Evolutionary conservation across 2,113 vertebrate species (phyloP), one percentile per base, ranked within the genome.

Genomic region (Delphinus delphis): DNA sequence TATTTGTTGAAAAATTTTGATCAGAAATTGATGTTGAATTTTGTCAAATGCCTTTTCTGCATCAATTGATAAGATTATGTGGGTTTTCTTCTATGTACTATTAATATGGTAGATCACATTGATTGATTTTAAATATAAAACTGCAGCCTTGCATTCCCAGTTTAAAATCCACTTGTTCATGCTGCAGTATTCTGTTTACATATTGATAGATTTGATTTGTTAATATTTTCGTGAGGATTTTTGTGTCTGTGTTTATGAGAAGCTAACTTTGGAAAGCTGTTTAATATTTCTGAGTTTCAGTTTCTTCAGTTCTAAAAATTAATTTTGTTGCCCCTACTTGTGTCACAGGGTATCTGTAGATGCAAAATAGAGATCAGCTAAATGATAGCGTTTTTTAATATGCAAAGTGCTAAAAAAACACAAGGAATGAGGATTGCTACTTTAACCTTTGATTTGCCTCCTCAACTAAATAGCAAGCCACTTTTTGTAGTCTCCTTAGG

Each of bases 141-240:
- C 71, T 63, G 31, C 25, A 87, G 41, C 23, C 74, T 81, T 95
- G 31, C 18, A 81, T 36, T 74, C 26, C 44, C 31, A 74, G 44
- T 67, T 92, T 95, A 73, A 92, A 92, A 88, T 38, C 44, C 21
- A 86, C 67, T 92, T 88, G n/a, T 47, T 58, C 38, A 25, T 18
- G 31, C 38, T 82, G 36, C 23, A 76, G 58, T 47, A 41, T 82
- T 73, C 25, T 88, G 73, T 63, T 62, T 81, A 82, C 31, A 53
- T 26, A 80, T 63, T 65, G 70, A 38, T 41, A 38, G 60, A 55
- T 87, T 85, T 76, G 8, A 95, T 38, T 58, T 60, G 50, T 21
- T 83, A 77, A 93, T 38, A 41, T 71, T 62, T 77, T 80, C 31
- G 36, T 67, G 38, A 93, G 33, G 7, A 41, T 25, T 70, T 83